Percentiles rank a stretch among this genome's conserved stretches.
Evolutionary conservation across 2,797 vertebrate genomes (phyloP).

Genomic region (Scyliorhinus canicula): DNA sequence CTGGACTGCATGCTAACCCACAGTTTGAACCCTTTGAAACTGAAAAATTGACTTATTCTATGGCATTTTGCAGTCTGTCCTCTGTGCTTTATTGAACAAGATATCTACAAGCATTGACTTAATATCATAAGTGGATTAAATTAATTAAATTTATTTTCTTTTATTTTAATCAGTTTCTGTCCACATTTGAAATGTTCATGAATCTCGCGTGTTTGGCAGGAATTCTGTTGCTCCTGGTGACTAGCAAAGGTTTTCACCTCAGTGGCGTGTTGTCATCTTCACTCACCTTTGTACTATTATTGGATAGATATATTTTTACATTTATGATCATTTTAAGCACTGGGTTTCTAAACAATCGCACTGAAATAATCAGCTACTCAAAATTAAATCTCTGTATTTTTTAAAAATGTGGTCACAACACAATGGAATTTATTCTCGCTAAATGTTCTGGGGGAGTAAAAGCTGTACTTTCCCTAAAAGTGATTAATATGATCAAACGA

Average conservation of each 20-base stretch:
- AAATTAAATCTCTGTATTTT: neutral
- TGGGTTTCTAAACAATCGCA: neutral
- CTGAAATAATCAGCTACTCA: neutral
- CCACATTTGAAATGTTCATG: neutral
- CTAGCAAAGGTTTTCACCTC: neutral
- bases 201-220: neutral
- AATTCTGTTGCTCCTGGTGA: neutral
- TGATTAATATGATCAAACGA: neutral
- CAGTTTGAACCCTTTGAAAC: neutral
- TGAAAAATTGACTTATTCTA: neutral
- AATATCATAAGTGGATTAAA: neutral
- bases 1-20: too few relatives aligned
- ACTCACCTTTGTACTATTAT: neutral
- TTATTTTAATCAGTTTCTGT: neutral
- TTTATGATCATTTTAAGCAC: neutral
- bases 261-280: neutral
- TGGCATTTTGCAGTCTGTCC: neutral
- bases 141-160: neutral
- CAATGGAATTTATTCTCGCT: neutral
- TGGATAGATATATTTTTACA: conserved; percentile 20
- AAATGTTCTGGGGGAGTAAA: too few relatives aligned
- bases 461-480: neutral
- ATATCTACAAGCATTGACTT: neutral
- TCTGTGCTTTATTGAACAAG: neutral
- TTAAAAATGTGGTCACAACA: neutral